Evolutionary conservation across 1,140 invertebrate genomes (phyloP).

Genomic region (Pseudomyrmex concolor): DNA sequence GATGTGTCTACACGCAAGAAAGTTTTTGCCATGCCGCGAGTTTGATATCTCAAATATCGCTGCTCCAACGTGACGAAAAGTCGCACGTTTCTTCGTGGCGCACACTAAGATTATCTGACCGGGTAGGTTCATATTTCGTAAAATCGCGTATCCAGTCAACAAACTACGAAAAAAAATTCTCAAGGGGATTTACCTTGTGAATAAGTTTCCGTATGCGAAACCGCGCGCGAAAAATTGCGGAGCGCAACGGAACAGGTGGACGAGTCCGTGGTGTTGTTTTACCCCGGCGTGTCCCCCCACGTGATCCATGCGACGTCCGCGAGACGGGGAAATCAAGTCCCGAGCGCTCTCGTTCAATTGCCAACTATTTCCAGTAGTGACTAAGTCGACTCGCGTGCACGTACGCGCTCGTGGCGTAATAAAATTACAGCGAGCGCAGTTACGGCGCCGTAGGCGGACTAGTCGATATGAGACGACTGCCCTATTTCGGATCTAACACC

Average conservation of each 20-base stretch:
- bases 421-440: constrained; percentile 61
- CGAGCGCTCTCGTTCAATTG: constrained; percentile 53
- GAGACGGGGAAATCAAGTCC: constrained; percentile 61
- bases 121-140: neutral
- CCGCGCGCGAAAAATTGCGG: neutral
- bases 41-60: constrained; percentile 23
- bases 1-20: neutral
- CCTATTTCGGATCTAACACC: constrained; percentile 72
- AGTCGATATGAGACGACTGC: constrained; percentile 68
- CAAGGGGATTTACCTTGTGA: neutral
- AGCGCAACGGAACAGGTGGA: neutral
- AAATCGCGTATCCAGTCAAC: neutral
- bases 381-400: constrained; percentile 64
- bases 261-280: neutral
- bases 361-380: constrained; percentile 76
- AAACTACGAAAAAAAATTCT: neutral
- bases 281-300: constrained; percentile 5
- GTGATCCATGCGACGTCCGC: constrained; percentile 13
- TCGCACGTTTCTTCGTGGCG: neutral
- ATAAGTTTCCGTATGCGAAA: neutral
- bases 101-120: neutral
- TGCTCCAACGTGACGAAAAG: neutral
- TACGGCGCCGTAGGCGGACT: constrained; percentile 79
- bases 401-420: constrained; percentile 43
- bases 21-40: neutral